Evolutionary conservation across 92 coral and sea anemone species (phyloP).

Genomic region (Meandrina meandrites): DNA sequence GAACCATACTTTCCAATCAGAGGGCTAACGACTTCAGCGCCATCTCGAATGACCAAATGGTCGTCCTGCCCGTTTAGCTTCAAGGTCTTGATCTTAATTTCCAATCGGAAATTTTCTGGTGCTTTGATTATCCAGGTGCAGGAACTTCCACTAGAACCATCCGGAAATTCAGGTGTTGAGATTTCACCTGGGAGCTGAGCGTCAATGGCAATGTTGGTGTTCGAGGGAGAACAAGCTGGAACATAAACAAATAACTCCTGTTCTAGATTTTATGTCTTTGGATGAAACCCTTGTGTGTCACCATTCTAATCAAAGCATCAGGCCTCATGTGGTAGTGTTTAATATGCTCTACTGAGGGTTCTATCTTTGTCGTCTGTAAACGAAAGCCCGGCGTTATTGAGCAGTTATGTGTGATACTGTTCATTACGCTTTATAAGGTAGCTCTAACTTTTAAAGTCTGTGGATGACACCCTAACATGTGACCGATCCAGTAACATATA

Average conservation of each 20-base stretch:
- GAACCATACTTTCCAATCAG: conserved; percentile 61
- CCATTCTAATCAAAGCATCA: too few relatives aligned
- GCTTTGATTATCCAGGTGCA: conserved; percentile 61
- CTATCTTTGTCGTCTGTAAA: background rate
- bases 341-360: too few relatives aligned
- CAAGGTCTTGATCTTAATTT: conserved; percentile 40
- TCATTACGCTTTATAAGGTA: too few relatives aligned
- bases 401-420: too few relatives aligned
- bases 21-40: conserved; percentile 17
- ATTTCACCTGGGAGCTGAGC: conserved; percentile 45
- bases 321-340: background rate
- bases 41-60: conserved; percentile 50
- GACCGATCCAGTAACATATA: too few relatives aligned
- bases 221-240: conserved; percentile 41
- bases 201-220: conserved; percentile 33
- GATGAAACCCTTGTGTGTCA: background rate
- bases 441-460: too few relatives aligned
- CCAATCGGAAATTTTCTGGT: conserved; percentile 33
- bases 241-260: background rate
- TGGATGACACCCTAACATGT: too few relatives aligned
- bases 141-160: conserved; percentile 30
- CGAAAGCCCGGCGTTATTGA: background rate
- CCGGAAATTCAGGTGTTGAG: conserved; percentile 44
- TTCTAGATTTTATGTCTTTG: background rate
- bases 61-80: conserved; percentile 28